These are phyloP conservation scores for Takifugu ocellatus DNA, from an alignment of 2,797 vertebrate species.

Conservation along the genomic window DNA sequence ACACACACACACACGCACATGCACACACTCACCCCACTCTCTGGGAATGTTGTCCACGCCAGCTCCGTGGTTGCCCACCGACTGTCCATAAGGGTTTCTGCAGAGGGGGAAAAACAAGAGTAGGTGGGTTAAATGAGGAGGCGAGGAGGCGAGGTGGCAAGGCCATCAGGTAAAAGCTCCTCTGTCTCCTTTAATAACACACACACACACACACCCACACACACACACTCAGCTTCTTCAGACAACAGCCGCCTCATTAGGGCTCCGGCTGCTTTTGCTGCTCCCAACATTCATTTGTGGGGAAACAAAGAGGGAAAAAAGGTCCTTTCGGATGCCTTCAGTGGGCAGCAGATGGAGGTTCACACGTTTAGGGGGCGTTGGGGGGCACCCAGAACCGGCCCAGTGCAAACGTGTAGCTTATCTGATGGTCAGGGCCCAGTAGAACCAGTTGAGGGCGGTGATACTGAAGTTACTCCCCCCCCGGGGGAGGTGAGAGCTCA, in stretches of 20 bases:
- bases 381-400: too few species aligned
- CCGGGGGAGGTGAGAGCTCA: conserved; percentile 18
- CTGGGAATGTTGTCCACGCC: conserved; percentile 94
- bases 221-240: conserved; percentile 13
- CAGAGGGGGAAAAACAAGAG: conserved; percentile 44
- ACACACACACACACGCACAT: conserved; percentile 28
- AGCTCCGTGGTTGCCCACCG: conserved; percentile 97
- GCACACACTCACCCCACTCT: conserved; percentile 88
- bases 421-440: neutral
- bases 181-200: conserved; percentile 1
- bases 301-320: conserved; percentile 33
- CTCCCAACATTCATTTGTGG: conserved; percentile 51
- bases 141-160: conserved; percentile 38
- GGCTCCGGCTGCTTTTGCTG: conserved; percentile 25
- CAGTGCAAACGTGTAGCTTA: too few species aligned
- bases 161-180: conserved; percentile 45
- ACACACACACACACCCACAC: conserved; percentile 26
- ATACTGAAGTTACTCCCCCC: too few species aligned
- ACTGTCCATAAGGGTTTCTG: conserved; percentile 98
- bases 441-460: neutral
- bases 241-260: conserved; percentile 50
- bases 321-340: too few species aligned
- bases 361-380: too few species aligned
- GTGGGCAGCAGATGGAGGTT: neutral
- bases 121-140: conserved; percentile 45